Evolutionary conservation across 2,113 vertebrate genomes (phyloP), one percentile per base, ranked within the genome.

Genomic region (Apeltes quadracus): DNA sequence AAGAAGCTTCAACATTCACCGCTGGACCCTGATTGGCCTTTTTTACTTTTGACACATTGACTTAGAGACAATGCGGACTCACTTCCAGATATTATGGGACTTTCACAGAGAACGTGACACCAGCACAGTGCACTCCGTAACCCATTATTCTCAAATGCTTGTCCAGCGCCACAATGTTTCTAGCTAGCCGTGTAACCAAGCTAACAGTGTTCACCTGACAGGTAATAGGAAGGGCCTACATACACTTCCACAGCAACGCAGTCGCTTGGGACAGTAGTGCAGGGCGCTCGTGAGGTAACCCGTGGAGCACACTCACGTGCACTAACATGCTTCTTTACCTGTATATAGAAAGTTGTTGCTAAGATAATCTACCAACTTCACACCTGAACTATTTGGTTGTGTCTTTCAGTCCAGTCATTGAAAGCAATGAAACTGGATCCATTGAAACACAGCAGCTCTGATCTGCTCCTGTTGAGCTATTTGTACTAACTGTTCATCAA

Each of bases 361-460:
- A 12, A 20, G 55, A 32, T 4, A 5, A 57, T 29, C 39, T 48
- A 11, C 22, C 64, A 39, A 55, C 54, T 64, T 69, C 57, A 72
- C 65, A 74, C 32, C 46, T 59, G 56, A 82, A 53, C 64, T 44
- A 66, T 76, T 83, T 57, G 23, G 27, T 51, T 46, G 79, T 58
- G 75, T 88, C 69, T 75, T 70, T 44, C 38, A 66, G 74, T 72
- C 34, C 63, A 38, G 70, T 46, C 81, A 76, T 69, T 72, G 75
- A 70, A 81, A 87, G 72, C 87, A 92, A 92, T 84, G 74, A 90
- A 84, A 74, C 75, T 88, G 84, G 89, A 89, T 93, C 91, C 72
- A 79, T 79, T 57, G 72, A 73, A 88, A 82, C 85, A 73, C 34
- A 7, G 74, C 12, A 1, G 57, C 93, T 94, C 94, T 84, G 78